Conservation (phyloP, 2,797 vertebrate species). For the Thunnus albacares region DNA sequence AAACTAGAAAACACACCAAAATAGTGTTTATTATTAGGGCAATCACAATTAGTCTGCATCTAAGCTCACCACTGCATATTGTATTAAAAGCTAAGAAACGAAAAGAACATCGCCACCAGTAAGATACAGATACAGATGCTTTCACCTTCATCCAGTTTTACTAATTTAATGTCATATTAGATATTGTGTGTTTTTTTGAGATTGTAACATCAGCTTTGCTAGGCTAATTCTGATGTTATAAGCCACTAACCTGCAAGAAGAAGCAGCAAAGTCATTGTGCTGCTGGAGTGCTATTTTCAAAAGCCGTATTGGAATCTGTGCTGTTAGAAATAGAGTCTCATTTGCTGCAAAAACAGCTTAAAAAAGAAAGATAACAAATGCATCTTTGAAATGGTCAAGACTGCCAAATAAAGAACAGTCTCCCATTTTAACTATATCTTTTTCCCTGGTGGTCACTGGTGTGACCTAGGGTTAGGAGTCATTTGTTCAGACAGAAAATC, state of each 20-base stretch:
- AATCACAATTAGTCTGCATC: not conserved
- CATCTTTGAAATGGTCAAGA: not conserved
- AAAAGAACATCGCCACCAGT: not conserved
- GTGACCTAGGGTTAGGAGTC: no score
- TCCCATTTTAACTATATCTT: not conserved
- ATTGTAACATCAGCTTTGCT: slow-evolving; percentile 1
- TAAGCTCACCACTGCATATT: not conserved
- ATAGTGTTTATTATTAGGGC: not conserved
- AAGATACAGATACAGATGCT: not conserved
- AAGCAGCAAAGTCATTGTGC: not conserved
- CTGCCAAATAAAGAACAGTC: not conserved
- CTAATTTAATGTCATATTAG: not conserved
- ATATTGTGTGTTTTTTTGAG: slow-evolving; percentile 4
- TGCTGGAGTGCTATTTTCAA: not conserved
- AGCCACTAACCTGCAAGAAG: slow-evolving; percentile 3
- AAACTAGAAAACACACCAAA: not conserved
- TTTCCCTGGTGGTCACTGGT: not conserved
- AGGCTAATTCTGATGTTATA: not conserved
- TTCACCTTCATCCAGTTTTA: not conserved
- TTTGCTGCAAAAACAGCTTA: slow-evolving; percentile 7
- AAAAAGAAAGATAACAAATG: not conserved
- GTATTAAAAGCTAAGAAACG: not conserved
- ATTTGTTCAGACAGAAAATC: not conserved
- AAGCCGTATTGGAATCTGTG: not conserved
- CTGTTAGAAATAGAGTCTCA: not conserved